Conservation (phyloP, 1,140 invertebrate genomes). For the Atopsyche davidsoni region DNA sequence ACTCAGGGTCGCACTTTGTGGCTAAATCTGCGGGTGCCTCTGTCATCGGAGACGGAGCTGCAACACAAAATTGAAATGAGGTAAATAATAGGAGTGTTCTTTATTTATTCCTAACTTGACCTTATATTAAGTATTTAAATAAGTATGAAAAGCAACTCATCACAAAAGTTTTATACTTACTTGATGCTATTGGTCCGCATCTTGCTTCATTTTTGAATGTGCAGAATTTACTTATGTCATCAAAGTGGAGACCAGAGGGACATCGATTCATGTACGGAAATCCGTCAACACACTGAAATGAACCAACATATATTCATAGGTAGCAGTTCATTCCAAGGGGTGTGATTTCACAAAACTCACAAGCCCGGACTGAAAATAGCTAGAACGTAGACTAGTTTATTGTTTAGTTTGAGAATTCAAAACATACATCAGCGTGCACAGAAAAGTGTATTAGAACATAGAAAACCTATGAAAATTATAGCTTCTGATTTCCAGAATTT, state of each 20-base stretch:
- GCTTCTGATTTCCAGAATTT: too few species aligned
- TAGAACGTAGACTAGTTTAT: too few species aligned
- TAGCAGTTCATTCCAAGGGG: slow-evolving; percentile 36
- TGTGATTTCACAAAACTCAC: slow-evolving; percentile 39
- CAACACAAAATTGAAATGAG: slow-evolving; percentile 32
- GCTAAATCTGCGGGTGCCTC: slow-evolving; percentile 74
- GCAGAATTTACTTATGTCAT: slow-evolving; percentile 84
- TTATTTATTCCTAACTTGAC: too few species aligned
- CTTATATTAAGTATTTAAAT: too few species aligned
- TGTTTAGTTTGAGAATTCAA: too few species aligned
- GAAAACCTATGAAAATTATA: not conserved
- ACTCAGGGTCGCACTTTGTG: slow-evolving; percentile 65
- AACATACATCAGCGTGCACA: too few species aligned
- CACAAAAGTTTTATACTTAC: slow-evolving; percentile 57
- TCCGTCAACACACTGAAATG: slow-evolving; percentile 76
- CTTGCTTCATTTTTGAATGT: slow-evolving; percentile 87
- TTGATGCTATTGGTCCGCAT: slow-evolving; percentile 80
- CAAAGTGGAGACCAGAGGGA: slow-evolving; percentile 83
- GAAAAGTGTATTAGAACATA: not conserved
- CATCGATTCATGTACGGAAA: slow-evolving; percentile 81
- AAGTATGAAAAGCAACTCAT: too few species aligned
- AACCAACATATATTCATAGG: too few species aligned
- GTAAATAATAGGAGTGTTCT: too few species aligned
- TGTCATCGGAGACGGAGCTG: slow-evolving; percentile 72
- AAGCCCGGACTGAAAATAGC: too few species aligned